Evolutionary conservation across 2,888 invertebrate genomes (phyloP), one percentile per base, ranked within the genome.

Genomic region (Neria commutata): DNA sequence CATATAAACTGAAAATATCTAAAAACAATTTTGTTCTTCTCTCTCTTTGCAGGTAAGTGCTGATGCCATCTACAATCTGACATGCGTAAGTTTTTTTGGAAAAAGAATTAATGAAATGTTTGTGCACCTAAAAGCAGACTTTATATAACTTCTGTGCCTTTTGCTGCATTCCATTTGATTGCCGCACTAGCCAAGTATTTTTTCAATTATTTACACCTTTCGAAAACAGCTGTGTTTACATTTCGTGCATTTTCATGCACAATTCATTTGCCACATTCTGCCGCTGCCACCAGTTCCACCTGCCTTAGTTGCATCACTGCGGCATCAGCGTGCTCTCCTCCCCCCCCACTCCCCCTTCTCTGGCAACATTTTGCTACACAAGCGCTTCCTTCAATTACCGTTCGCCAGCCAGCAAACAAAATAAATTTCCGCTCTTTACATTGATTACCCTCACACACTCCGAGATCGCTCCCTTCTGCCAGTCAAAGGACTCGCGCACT

Each of bases 131-230:
- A 60, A 61, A 56, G 48, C 48, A 59, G 57, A 37, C 58, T 62
- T 56, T 58, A 56, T n/a, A 56, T 49, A 53, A 50, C 46, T 56
- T 48, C 47, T 37, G 52, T 29, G 56, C 46, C 8, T 26, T 14
- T n/a, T n/a, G n/a, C n/a, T 3, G 10, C 47, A 19, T 46, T 19
- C 21, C n/a, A 19, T 74, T 73, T 69, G 71, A 75, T 74, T 71
- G 70, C n/a, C n/a, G n/a, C n/a, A n/a, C 71, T 66, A 67, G 73
- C 69, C 74, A 71, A 74, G 68, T 70, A 71, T 67, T 76, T 75
- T n/a, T 73, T 74, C 73, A 73, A 73, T 73, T 75, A 73, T 74
- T 74, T 74, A 75, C 76, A 75, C 73, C 72, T 75, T 72, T 67
- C 68, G 4, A n/a, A 37, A 5, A 42, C 42, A 42, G 17, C 40